These are phyloP conservation scores for Phylloscopus trochilus DNA, from an alignment of 2,113 vertebrate genomes.

Conservation along the genomic window DNA sequence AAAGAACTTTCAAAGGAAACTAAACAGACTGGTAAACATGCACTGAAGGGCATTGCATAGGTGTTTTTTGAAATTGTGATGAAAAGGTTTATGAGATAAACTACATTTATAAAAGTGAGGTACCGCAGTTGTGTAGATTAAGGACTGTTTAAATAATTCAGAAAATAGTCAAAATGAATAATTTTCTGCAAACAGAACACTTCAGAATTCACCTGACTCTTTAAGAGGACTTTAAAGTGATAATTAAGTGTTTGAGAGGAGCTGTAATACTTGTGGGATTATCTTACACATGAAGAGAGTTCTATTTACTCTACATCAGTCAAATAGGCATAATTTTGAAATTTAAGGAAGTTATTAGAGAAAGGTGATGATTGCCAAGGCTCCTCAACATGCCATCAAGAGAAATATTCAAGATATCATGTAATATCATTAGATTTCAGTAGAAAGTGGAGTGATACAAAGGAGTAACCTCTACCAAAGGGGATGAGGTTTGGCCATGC, in stretches of 20 bases:
- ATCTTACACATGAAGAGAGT: neutral
- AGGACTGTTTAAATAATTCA: constrained; percentile 25
- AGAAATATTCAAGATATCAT: neutral
- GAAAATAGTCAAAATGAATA: constrained; percentile 23
- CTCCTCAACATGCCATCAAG: neutral
- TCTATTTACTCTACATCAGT: neutral
- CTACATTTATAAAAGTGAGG: neutral
- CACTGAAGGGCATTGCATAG: neutral
- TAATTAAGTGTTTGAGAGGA: constrained; percentile 49
- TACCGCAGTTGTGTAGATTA: neutral
- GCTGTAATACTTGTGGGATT: neutral
- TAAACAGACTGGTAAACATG: neutral
- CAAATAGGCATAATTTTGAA: neutral
- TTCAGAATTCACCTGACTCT: constrained; percentile 29
- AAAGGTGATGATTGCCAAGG: neutral
- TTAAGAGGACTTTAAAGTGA: constrained; percentile 13
- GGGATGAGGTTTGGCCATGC: neutral
- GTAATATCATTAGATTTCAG: neutral
- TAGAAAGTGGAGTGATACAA: neutral
- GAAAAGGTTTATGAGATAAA: neutral
- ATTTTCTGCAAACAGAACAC: constrained; percentile 39
- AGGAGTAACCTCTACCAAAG: neutral
- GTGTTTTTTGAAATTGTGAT: neutral
- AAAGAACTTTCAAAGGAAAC: neutral
- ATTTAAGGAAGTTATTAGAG: neutral